Evolutionary conservation across 1,140 invertebrate genomes (phyloP).

Genomic region (Drosophila dunni): DNA sequence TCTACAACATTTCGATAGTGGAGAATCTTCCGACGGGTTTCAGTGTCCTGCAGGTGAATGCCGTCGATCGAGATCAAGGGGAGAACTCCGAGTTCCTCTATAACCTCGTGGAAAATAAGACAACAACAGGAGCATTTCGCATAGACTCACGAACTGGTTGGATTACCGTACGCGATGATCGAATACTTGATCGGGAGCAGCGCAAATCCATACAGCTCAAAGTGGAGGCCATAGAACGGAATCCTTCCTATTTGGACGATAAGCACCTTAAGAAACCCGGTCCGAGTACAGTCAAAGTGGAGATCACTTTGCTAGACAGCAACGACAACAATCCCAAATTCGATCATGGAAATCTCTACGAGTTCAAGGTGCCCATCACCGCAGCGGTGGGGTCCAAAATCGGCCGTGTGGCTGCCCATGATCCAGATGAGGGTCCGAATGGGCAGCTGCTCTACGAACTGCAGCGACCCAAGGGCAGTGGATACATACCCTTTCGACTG

Average conservation of each 20-base stretch:
- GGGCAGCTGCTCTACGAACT: constrained; percentile 91
- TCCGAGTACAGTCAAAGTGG: constrained; percentile 89
- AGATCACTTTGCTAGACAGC: constrained; percentile 92
- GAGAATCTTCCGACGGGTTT: constrained; percentile 95
- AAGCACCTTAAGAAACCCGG: constrained; percentile 70
- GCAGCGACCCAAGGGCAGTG: constrained; percentile 88
- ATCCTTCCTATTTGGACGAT: constrained; percentile 77
- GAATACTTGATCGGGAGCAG: constrained; percentile 91
- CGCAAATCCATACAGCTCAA: constrained; percentile 89
- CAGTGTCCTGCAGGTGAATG: constrained; percentile 92
- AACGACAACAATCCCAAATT: constrained; percentile 95
- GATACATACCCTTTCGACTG: constrained; percentile 89
- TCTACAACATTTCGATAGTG: constrained; percentile 96
- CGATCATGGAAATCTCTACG: constrained; percentile 92
- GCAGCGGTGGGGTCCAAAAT: constrained; percentile 89
- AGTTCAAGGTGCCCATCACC: constrained; percentile 89
- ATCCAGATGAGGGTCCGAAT: constrained; percentile 93
- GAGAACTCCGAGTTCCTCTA: constrained; percentile 94
- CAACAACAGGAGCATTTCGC: constrained; percentile 90
- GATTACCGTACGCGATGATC: constrained; percentile 93
- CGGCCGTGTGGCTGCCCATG: constrained; percentile 90
- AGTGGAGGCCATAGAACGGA: constrained; percentile 90
- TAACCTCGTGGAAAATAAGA: constrained; percentile 87
- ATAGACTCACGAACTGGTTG: constrained; percentile 92
- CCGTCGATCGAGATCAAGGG: constrained; percentile 91